Evolutionary conservation across 2,113 vertebrate species (phyloP), one percentile per base, ranked within the genome.

Genomic region (Hystrix brachyura): DNA sequence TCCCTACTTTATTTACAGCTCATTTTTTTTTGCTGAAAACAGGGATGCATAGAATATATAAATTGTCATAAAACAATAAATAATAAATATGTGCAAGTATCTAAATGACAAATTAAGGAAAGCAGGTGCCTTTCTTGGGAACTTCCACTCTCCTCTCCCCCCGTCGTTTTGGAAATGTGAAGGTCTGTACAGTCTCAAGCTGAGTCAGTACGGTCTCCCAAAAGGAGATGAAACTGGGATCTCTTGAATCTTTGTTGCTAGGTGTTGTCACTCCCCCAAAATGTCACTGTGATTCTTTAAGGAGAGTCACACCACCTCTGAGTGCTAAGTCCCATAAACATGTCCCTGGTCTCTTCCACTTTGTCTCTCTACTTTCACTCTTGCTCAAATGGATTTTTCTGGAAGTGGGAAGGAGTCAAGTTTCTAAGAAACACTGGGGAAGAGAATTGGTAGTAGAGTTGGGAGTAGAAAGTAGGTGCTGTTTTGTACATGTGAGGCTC

Each of bases 1-100:
- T 96, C 94, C 86, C 80, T 96, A 72, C 60, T 94, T 96, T 97
- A 97, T 96, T 95, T 91, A 97, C 86, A 96, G 90, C 11, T 72
- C n/a, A 21, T 72, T 71, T 85, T 69, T 69, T 96, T 96, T 83
- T 80, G 23, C 76, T 79, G 38, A 94, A 97, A 96, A 95, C 32
- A 95, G 43, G 19, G 87, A 87, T 87, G 60, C 86, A 83, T 91
- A 94, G 96, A 94, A 85, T 83, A 94, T 53, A 96, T 95, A 95
- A 91, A 90, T 90, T 96, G 57, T 92, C 86, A 94, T 90, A 90
- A 97, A 96, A 96, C 96, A 91, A 94, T 92, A 94, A 97, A 91
- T 90, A 62, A 38, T 38, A 38, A 38, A 38, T 38, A 38, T 59
- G 57, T 15, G 13, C 27, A 19, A 64, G 29, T 38, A 7, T 78